Base-by-base conservation (phyloP, 2,888 invertebrate species). In the Parthenolecanium corni region DNA sequence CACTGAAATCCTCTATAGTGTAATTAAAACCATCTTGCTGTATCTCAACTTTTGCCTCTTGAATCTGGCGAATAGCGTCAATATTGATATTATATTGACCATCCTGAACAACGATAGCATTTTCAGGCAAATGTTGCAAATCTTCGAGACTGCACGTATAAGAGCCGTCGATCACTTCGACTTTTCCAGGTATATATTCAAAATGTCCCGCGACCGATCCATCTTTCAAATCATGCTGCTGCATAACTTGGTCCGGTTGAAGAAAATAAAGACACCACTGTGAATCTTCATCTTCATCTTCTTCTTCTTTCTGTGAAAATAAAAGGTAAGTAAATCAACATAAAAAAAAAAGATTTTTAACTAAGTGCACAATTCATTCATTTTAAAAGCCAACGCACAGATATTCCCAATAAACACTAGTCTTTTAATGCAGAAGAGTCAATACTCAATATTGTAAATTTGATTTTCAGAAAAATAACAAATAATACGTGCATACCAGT, bases 251-350 rank as follows among this genome's bases (percentile, higher is more conserved):
- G 16, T 54, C 53, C 2, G 52, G 53, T 63, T 63, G 63, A 0
- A 63, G 36, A 9, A 63, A 21, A 31, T 46, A 63, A 11, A 63
- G 25, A 54, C 53, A 63, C 63, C 63, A 63, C 23, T 63, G 36
- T 11, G 21, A 21, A 3, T 31, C 58, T n/a, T 46, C 14, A 18
- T 21, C 51, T 1, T 9, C 18, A 49, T 61, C 20, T 20, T 52
- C 51, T 49, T 36, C 25, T 14, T 5, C 5, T 18, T 53, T 18
- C 20, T 18, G 14, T n/a, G 12, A 53, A 16, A 6, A 24, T 3
- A 36, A 31, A 56, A 40, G 21, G 5, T 12, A 40, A 1, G 1
- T 18, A 21, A n/a, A 4, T 16, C 9, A 36, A 52, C 24, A 25
- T 6, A 9, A 36, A 18, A 23, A n/a, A n/a, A 25, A 52, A n/a